These are phyloP conservation scores for Sebastes paucispinis DNA, from an alignment of 2,797 vertebrate genomes.

Conservation along the genomic window DNA sequence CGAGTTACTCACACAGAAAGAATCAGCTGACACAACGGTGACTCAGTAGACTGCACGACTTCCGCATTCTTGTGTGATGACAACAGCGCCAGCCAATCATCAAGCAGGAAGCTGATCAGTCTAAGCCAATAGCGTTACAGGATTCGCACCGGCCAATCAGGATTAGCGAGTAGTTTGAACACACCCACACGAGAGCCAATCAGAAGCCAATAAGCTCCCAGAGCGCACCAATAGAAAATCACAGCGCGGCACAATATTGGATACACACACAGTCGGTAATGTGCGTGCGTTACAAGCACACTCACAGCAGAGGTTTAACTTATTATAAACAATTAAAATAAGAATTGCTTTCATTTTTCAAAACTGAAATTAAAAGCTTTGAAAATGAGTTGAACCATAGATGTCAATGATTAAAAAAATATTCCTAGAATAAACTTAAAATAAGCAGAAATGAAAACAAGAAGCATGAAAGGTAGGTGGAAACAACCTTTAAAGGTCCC, in stretches of 20 bases:
- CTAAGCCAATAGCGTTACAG: constrained; percentile 56
- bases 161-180: constrained; percentile 48
- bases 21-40: constrained; percentile 89
- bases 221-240: constrained; percentile 84
- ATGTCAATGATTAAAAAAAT: background rate
- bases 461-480: background rate
- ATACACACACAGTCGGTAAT: constrained; percentile 17
- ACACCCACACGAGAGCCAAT: constrained; percentile 83
- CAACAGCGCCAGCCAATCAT: constrained; percentile 66
- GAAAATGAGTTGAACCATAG: too few relatives aligned
- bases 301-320: background rate
- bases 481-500: background rate
- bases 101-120: fast-evolving
- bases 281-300: constrained; percentile 22
- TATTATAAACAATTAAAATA: too few relatives aligned
- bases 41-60: constrained; percentile 85
- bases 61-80: constrained; percentile 84
- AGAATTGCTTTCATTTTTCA: too few relatives aligned
- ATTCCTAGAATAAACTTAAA: background rate
- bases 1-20: constrained; percentile 87
- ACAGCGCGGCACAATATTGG: constrained; percentile 84
- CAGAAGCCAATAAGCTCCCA: background rate
- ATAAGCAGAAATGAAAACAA: background rate
- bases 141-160: constrained; percentile 50
- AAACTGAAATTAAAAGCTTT: too few relatives aligned